Base-by-base conservation (phyloP, 2,113 vertebrate genomes). In the Pagrus major region DNA sequence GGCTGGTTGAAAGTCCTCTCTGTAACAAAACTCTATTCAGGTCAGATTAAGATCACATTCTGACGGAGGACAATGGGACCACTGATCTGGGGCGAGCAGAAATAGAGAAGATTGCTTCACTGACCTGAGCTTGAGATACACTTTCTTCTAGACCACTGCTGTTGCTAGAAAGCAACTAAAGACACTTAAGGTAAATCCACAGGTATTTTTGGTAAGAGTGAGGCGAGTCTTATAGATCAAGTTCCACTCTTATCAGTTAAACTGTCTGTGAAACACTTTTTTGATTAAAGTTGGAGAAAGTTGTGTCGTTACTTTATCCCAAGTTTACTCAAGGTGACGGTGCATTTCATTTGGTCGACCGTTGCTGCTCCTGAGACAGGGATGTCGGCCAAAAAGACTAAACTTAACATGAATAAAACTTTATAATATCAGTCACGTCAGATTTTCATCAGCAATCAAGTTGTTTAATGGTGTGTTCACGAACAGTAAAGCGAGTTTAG, bases 11-110 rank as follows among this genome's bases (percentile, higher is more conserved):
- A 93, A 92, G 92, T 87, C 69, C 79, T 80, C 76, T 25, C 59
- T 85, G 76, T 86, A 93, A 93, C 80, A 89, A 89, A 85, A 87
- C 89, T 78, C 85, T 27, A 91, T 92, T 94, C 91, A 91, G 86
- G 74, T 70, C 76, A 93, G 91, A 90, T 93, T 91, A 93, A 94
- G 92, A 93, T 93, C 91, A 74, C 87, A 91, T 93, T 92, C 92
- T 90, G 88, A 77, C 12, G 75, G 64, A 78, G 89, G 83, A 92
- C 88, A 93, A 91, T 91, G 78, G 68, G 75, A 67, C 78, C 84
- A 87, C 86, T 93, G 90, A 91, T 92, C 80, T 91, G 60, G 47
- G 81, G 71, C 75, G 69, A 81, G 84, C 65, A 83, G 85, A 83
- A 91, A 92, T 60, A 79, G 88, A 92, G 89, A 89, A 83, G 81